Base-by-base conservation (phyloP, 1,140 invertebrate species). In the Cotesia vestalis region DNA sequence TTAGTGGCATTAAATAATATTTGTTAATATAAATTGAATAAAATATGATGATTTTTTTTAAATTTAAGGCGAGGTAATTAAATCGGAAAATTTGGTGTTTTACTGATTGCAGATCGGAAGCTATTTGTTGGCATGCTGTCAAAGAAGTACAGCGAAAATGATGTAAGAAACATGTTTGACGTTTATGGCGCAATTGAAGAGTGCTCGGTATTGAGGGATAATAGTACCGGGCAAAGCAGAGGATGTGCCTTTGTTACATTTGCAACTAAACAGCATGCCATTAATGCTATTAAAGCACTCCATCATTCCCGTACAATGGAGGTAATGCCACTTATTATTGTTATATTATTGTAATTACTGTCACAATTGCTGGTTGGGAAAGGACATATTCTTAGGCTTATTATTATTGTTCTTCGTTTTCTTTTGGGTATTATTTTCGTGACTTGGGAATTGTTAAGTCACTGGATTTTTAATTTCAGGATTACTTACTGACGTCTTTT, bases 271-370 rank as follows among this genome's bases (percentile, higher is more conserved):
- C 95, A 98, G 88, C 95, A 94, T 82, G 98, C 98, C 76, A 93
- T 97, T 77, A 95, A 94, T 87, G 97, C 97, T 78, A 99, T 99
- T 83, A 98, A 98, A 91, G 91, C 92, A 78, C 92, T 99, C 86
- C 97, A 99, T 89, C 97, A 99, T 87, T 98, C 96, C 79, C 95
- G 96, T 88, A 99, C 96, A 75, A 98, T 99, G 96, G 98, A 99
- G 89, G 92, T 93, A 88, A 88, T 78, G 27, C 3, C 27, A 27
- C 27, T 27, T 27, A 77, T 69, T 20, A 4, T 46, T 46, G 4
- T 57, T 14, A 20, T 14, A 20, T 14, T 17, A 57, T n/a, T 38
- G 9, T 20, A 27, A 20, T 52, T 52, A 27, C 9, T 51, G 12
- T 53, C 52, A 52, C 8, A 3, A 34, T 63, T 63, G 4, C 27